Evolutionary conservation across 2,113 vertebrate genomes (phyloP).

Genomic region (Meriones unguiculatus): DNA sequence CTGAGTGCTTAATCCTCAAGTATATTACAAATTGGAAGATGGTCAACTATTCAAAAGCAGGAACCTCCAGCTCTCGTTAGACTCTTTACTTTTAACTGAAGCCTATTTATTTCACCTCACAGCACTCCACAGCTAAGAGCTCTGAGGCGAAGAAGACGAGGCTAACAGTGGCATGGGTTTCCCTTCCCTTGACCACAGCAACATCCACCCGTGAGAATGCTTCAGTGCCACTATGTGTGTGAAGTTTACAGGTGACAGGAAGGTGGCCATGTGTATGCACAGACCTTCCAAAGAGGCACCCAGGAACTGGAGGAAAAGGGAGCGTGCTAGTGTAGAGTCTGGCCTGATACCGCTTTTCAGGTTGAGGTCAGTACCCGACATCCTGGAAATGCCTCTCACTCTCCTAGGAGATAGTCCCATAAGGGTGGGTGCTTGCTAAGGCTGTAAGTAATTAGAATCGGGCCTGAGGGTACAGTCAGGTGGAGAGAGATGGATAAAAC

Average conservation of each 20-base stretch:
- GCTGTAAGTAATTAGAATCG: background rate
- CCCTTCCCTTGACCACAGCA: background rate
- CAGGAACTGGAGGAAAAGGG: background rate
- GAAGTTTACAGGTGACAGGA: slow-evolving; percentile 7
- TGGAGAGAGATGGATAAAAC: background rate
- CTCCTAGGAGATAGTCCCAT: background rate
- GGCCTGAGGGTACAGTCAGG: background rate
- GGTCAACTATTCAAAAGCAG: slow-evolving; percentile 20
- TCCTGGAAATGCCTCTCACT: background rate
- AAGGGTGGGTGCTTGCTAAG: background rate
- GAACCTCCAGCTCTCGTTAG: background rate
- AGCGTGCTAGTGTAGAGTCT: background rate
- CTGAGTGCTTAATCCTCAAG: background rate
- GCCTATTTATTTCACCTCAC: background rate
- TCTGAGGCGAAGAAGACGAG: slow-evolving; percentile 15
- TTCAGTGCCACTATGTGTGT: background rate
- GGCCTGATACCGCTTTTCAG: background rate
- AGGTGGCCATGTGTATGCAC: background rate
- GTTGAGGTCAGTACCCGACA: background rate
- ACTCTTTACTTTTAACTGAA: slow-evolving; percentile 49
- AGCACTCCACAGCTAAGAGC: background rate
- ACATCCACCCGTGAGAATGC: background rate
- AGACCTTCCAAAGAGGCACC: background rate
- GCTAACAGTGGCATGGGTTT: background rate
- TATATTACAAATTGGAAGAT: slow-evolving; percentile 41